Base-by-base conservation (phyloP, 1,140 invertebrate species). In the Brachionus manjavacas region DNA sequence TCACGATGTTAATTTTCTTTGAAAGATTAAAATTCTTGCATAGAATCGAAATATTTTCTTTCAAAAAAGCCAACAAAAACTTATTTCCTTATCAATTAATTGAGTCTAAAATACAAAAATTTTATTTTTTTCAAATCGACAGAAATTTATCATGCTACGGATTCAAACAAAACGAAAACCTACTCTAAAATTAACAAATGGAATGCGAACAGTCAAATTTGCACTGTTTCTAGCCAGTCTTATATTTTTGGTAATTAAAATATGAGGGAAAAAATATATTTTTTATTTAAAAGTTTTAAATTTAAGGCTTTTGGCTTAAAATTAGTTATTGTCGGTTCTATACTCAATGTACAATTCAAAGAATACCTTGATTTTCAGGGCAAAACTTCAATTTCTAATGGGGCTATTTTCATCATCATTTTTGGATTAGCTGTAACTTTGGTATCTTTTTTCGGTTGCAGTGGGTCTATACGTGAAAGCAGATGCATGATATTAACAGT, bases 401-500 rank as follows among this genome's bases (percentile, higher is more conserved):
- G 52, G 20, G 79, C 79, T 46, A 64, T 81, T n/a, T 81, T 81
- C 11, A 60, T 81, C n/a, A 81, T 81, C 0, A 81, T 14, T n/a
- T 68, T 81, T 20, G 79, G 79, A 6, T 12, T 28, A 43, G 52
- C 23, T 16, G 64, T 81, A 12, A 64, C 79, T 35, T 9, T 81
- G 11, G 31, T 81, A 20, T 81, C 79, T 20, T 81, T 81, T 81
- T 81, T 81, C 43, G 79, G 79, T 1, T 81, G 79, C 16, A 81
- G 35, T 43, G 79, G 79, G 14, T 81, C 79, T 4, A 2, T 81
- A 23, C 31, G 52, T 20, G 79, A 81, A 46, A 81, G 79, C 23
- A 60, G 79, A 60, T 81, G 79, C 79, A 81, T 81, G 79, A 81
- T 81, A 12, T 28, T 81, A 46, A 81, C 52, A 41, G 79, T 81